Conservation (phyloP, 2,113 vertebrate species). For the Neotragus moschatus region DNA sequence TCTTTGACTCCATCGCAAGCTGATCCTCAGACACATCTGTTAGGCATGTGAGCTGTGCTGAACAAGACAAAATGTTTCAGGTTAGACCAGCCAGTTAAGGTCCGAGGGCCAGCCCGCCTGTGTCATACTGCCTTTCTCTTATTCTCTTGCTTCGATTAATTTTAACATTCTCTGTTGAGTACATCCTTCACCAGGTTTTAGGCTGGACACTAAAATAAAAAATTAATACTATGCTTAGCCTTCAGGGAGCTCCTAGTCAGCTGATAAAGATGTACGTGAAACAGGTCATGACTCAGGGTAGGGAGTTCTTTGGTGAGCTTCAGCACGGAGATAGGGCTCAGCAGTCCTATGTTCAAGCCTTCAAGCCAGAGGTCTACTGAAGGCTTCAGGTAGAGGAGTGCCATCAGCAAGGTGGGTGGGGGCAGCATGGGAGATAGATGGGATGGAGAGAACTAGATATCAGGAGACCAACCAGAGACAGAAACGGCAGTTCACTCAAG, state of each 20-base stretch:
- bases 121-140: neutral
- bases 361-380: neutral
- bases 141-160: neutral
- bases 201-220: neutral
- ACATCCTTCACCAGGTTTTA: neutral
- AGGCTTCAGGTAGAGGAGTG: neutral
- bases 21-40: constrained; percentile 61
- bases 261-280: neutral
- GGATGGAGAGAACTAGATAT: neutral
- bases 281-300: neutral
- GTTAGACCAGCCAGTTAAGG: neutral
- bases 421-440: fast-evolving
- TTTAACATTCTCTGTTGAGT: neutral
- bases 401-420: neutral
- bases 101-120: neutral
- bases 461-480: neutral
- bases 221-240: neutral
- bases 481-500: neutral
- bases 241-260: neutral
- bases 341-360: neutral
- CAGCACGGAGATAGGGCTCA: neutral
- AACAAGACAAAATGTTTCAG: neutral
- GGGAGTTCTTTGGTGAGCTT: neutral
- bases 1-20: constrained; percentile 32
- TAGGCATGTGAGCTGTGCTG: constrained; percentile 26